Evolutionary conservation across 2,888 invertebrate species (phyloP).

Genomic region (Abrostola tripartita): DNA sequence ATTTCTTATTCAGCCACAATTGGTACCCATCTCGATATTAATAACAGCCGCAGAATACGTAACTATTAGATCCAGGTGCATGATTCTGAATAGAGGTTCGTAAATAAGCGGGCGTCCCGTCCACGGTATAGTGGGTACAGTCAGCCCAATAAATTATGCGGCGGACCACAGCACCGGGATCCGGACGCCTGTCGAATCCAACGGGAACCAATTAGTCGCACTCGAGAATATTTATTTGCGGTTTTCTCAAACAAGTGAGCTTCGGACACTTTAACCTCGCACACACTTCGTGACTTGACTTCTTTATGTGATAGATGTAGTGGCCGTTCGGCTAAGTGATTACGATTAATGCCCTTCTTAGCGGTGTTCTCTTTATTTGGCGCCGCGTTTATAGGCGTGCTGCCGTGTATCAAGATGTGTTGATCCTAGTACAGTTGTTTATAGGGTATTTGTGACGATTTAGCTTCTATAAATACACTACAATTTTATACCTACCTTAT

Average conservation of each 20-base stretch:
- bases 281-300: conserved; percentile 72
- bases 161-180: conserved; percentile 74
- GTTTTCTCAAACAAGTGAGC: conserved; percentile 81
- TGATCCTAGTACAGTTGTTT: conserved; percentile 38
- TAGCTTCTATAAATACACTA: too few relatives aligned
- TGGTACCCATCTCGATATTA: conserved; percentile 51
- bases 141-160: conserved; percentile 84
- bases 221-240: conserved; percentile 86
- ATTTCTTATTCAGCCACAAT: conserved; percentile 53
- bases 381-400: conserved; percentile 44
- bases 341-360: conserved; percentile 60
- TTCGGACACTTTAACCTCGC: conserved; percentile 71
- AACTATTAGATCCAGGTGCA: conserved; percentile 59
- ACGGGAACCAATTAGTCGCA: conserved; percentile 86
- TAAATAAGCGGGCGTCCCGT: conserved; percentile 61
- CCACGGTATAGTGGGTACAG: conserved; percentile 69
- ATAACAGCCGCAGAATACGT: conserved; percentile 53
- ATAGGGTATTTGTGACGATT: conserved; percentile 18
- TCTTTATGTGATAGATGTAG: conserved; percentile 67
- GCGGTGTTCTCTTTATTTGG: conserved; percentile 52
- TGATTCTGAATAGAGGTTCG: conserved; percentile 61
- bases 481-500: too few relatives aligned
- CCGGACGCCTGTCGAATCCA: conserved; percentile 83
- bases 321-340: conserved; percentile 57
- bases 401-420: conserved; percentile 39